Evolutionary conservation across 2,888 invertebrate genomes (phyloP).

Genomic region (Trissoscelio sp.): DNA sequence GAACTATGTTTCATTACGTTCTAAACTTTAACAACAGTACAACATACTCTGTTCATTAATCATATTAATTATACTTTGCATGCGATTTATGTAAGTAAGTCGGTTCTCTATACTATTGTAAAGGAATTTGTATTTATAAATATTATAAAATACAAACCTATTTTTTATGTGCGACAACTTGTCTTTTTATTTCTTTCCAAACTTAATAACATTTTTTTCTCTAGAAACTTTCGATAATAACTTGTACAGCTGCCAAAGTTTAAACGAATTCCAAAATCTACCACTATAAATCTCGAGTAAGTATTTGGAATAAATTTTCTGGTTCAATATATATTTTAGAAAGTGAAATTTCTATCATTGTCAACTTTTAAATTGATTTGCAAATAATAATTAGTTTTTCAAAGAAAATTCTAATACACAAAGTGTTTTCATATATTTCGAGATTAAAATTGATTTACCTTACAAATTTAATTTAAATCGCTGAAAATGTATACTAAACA

Average conservation of each 20-base stretch:
- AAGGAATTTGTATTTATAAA: constrained; percentile 3
- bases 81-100: constrained; percentile 7
- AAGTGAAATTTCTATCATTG: not conserved
- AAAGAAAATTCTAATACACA: too few species aligned
- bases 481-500: not conserved
- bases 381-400: not conserved
- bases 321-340: not conserved
- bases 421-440: too few species aligned
- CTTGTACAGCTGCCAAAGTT: not conserved
- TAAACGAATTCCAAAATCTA: not conserved
- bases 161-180: constrained; percentile 1
- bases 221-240: not conserved
- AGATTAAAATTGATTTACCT: too few species aligned
- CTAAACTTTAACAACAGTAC: too few species aligned
- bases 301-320: not conserved
- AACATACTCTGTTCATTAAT: not conserved
- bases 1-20: too few species aligned
- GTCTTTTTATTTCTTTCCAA: not conserved
- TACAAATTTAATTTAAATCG: not conserved
- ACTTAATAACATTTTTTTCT: not conserved
- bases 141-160: constrained; percentile 4
- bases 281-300: not conserved
- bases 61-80: constrained; percentile 14
- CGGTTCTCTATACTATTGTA: not conserved
- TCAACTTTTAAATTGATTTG: not conserved